phyloP scores from a whole-genome alignment of 1,140 invertebrate genomes.

The Harlomillsia oculata region DNA sequence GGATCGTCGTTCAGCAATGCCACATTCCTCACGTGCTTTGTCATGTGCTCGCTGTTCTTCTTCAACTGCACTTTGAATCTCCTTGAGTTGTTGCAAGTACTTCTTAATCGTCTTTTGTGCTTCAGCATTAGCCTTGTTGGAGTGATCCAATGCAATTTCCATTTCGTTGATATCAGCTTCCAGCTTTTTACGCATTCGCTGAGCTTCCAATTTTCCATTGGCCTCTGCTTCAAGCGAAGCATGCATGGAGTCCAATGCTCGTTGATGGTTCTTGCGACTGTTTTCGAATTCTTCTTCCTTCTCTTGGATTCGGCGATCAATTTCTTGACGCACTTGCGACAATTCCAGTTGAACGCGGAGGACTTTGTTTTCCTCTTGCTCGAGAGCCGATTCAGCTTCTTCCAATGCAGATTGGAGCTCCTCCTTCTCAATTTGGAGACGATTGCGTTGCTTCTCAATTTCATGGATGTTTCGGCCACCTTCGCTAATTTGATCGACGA shows the following conservation, averaged over 20 bases:
- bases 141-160: slow-evolving; percentile 94
- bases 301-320: slow-evolving; percentile 48
- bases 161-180: slow-evolving; percentile 99
- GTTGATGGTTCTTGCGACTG: slow-evolving; percentile 97
- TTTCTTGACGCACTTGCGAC: slow-evolving; percentile 61
- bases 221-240: slow-evolving; percentile 96
- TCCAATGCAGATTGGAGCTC: slow-evolving; percentile 97
- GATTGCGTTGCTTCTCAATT: slow-evolving; percentile 94
- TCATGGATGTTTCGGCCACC: slow-evolving; percentile 98
- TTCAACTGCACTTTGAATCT: slow-evolving; percentile 85
- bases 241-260: slow-evolving; percentile 97
- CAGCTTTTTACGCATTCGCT: slow-evolving; percentile 99
- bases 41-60: slow-evolving; percentile 94
- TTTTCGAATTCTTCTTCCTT: slow-evolving; percentile 99
- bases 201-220: slow-evolving; percentile 96
- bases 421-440: slow-evolving; percentile 97
- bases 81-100: slow-evolving; percentile 90
- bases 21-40: slow-evolving; percentile 90
- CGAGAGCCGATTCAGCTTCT: slow-evolving; percentile 95
- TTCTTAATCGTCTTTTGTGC: slow-evolving; percentile 97
- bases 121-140: slow-evolving; percentile 95
- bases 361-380: slow-evolving; percentile 97
- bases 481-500: slow-evolving; percentile 95
- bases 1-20: slow-evolving; percentile 89
- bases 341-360: slow-evolving; percentile 92